Conservation (phyloP, 2,797 vertebrate genomes). For the Tinamus major region DNA sequence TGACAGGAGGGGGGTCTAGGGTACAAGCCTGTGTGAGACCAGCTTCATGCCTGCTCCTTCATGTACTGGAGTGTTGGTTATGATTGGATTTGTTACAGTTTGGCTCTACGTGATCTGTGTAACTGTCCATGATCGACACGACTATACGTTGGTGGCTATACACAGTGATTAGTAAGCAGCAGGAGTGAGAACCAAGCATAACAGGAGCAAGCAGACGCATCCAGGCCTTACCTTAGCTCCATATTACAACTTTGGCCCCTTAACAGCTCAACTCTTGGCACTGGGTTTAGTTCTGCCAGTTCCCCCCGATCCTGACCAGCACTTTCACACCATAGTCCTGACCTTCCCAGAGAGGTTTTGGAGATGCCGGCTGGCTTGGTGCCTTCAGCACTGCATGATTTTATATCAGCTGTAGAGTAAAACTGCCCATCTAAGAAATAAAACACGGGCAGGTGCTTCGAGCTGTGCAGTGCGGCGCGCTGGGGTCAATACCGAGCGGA, state of each 20-base stretch:
- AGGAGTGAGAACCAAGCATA: not conserved
- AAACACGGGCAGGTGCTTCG: not conserved
- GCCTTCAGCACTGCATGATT: not conserved
- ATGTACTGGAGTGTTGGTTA: not conserved
- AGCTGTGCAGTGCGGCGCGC: rapidly evolving
- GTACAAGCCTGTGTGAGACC: not conserved
- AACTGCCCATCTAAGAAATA: not conserved
- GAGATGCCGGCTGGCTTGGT: not conserved
- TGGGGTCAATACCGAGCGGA: rapidly evolving
- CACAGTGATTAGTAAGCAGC: not conserved
- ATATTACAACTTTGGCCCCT: not conserved
- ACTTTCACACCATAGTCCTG: not conserved
- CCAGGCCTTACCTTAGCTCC: rapidly evolving
- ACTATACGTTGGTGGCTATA: not conserved
- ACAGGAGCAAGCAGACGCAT: not conserved
- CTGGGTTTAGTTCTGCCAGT: not conserved
- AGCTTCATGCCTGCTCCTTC: not conserved
- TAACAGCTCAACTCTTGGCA: not conserved
- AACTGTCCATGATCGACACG: not conserved
- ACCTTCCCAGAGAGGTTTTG: not conserved
- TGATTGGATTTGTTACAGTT: rapidly evolving
- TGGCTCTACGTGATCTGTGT: rapidly evolving
- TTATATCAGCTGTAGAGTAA: not conserved
- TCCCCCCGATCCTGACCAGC: not conserved
- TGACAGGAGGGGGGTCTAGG: not conserved